Conservation (phyloP, 2,888 invertebrate species). For the Tetrapedia diversipes region DNA sequence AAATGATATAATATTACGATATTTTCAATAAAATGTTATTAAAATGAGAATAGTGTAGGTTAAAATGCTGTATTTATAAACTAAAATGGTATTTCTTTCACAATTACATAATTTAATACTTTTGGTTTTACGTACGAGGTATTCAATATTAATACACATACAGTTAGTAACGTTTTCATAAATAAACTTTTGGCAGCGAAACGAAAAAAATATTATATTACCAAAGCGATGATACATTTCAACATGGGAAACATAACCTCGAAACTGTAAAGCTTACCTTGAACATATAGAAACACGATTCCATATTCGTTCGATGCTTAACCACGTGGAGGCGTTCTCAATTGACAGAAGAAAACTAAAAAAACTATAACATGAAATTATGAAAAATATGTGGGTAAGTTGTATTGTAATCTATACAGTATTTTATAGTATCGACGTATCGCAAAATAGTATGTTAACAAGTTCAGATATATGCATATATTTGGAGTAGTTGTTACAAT, state of each 20-base stretch:
- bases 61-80: neutral
- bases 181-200: neutral
- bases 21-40: neutral
- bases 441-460: neutral
- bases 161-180: neutral
- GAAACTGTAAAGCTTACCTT: slow-evolving; percentile 45
- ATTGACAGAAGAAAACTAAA: neutral
- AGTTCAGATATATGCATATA: no score
- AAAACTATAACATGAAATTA: neutral
- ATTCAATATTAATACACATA: neutral
- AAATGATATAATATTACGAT: neutral
- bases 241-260: slow-evolving; percentile 52
- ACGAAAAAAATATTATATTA: neutral
- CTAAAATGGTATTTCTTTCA: neutral
- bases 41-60: neutral
- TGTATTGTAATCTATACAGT: no score
- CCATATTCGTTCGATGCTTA: slow-evolving; percentile 28
- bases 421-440: neutral
- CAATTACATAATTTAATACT: neutral
- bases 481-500: no score
- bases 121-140: neutral
- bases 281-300: slow-evolving; percentile 1
- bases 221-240: neutral
- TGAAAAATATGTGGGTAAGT: no score
- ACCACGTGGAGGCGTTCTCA: slow-evolving; percentile 21